Evolutionary conservation across 2,113 vertebrate genomes (phyloP), one percentile per base, ranked within the genome.

Genomic region (Lepisosteus oculatus): DNA sequence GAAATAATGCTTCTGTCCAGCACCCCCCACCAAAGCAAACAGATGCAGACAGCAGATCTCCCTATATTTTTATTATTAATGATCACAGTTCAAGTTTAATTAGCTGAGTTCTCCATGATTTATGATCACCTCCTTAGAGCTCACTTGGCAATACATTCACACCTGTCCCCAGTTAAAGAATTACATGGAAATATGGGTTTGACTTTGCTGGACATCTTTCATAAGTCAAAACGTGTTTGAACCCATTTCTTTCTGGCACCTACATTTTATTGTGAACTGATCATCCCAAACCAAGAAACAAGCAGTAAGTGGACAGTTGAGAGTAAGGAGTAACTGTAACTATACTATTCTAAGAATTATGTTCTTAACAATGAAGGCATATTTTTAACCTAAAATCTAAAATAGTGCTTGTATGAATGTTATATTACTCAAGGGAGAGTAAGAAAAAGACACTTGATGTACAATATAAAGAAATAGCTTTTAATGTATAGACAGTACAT

Each of bases 181-280:
- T 12, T 51, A 54, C 55, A 76, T 71, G 76, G 68, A 80, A 75
- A 72, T 72, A n/a, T 3, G 9, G 72, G 74, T 72, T 66, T 76
- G 69, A 85, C 71, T 67, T 70, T 3, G 7, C 78, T 72, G 76
- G 77, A 76, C 80, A 79, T 74, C 70, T 54, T 57, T 47, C 43
- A 76, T 74, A 66, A 77, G 72, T 74, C 84, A 83, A 87, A 85
- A 78, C 82, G 72, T 68, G 70, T 80, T 79, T 77, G 69, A 81
- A 76, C 63, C 57, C 61, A 78, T 57, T 71, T 80, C 68, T 54
- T 70, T 74, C n/a, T 13, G 17, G 56, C 56, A 59, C 12, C 29
- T 29, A 29, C 29, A 29, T 29, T 29, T 29, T 29, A 29, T 29
- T 29, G 0, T 29, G 29, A 29, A 29, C 29, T 29, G 29, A 29